Evolutionary conservation across 2,113 vertebrate species (phyloP), one percentile per base, ranked within the genome.

Genomic region (Sprattus sprattus): DNA sequence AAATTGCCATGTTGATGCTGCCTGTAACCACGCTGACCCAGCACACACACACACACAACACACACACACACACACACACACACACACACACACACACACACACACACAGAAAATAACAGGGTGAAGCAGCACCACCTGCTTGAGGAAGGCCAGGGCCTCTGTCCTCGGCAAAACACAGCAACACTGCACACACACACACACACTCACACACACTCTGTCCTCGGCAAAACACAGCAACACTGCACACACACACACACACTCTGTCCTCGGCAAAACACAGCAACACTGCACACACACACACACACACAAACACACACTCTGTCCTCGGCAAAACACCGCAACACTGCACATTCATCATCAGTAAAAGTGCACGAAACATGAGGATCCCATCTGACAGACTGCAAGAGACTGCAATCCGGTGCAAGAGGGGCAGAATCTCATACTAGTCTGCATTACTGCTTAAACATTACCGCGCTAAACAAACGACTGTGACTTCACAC

Each of bases 1-100:
- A 93, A 92, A 91, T 81, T 88, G 89, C 88, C 88, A 87, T 83
- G 45, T 83, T 81, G 25, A 83, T 71, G 83, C 87, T 84, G 89
- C 86, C 87, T 85, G 89, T 88, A 83, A 82, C 85, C 88, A 86
- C 78, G 20, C 82, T 83, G 60, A 45, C 64, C 54, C 16, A 57
- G 22, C 83, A 82, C n/a, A 16, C 47, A 45, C 8, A 2, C 7
- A 2, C n/a, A n/a, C n/a, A n/a, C n/a, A n/a, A n/a, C n/a, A n/a
- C n/a, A n/a, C n/a, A n/a, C n/a, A n/a, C n/a, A n/a, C n/a, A n/a
- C n/a, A n/a, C n/a, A n/a, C n/a, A n/a, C n/a, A n/a, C n/a, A n/a
- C n/a, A n/a, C n/a, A n/a, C n/a, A n/a, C n/a, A n/a, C n/a, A n/a
- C n/a, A n/a, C n/a, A n/a, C n/a, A n/a, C 71, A 83, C 84, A 25